These are phyloP conservation scores for Drosophila koepferae DNA, from an alignment of 2,888 invertebrate genomes.

Conservation along the genomic window DNA sequence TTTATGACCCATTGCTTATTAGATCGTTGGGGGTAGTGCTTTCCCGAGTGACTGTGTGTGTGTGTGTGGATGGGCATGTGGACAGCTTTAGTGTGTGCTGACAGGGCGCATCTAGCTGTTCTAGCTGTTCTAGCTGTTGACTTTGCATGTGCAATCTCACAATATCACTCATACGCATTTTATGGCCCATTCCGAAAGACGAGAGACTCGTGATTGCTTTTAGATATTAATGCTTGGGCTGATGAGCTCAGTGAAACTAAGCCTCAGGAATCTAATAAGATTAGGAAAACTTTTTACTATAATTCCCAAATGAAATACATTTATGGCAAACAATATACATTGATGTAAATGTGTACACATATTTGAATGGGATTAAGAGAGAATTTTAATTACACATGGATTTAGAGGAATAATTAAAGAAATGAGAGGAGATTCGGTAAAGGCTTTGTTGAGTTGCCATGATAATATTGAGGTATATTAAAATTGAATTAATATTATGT, in stretches of 20 bases:
- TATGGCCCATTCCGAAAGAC: not conserved
- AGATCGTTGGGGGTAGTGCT: constrained; percentile 10
- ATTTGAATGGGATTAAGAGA: not conserved
- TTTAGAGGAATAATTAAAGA: not conserved
- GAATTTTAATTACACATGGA: not conserved
- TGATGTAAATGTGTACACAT: not conserved
- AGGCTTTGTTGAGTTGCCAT: not conserved
- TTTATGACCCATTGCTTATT: constrained; percentile 41
- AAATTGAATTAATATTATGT: not conserved
- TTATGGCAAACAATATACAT: not conserved
- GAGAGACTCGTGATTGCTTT: not conserved
- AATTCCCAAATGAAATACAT: not conserved
- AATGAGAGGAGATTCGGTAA: not conserved
- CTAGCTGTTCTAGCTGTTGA: constrained; percentile 29
- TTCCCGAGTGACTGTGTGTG: not conserved
- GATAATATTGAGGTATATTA: not conserved
- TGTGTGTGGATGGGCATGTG: not conserved
- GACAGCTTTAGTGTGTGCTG: constrained; percentile 38
- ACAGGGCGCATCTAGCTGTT: constrained; percentile 35
- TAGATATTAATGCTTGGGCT: not conserved
- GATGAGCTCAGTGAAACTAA: not conserved
- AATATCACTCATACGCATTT: constrained; percentile 28
- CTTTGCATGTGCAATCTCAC: constrained; percentile 15
- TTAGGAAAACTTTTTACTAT: not conserved
- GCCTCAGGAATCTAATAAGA: not conserved